Base-by-base conservation (phyloP, 1,140 invertebrate genomes). In the Phymastichus coffea region DNA sequence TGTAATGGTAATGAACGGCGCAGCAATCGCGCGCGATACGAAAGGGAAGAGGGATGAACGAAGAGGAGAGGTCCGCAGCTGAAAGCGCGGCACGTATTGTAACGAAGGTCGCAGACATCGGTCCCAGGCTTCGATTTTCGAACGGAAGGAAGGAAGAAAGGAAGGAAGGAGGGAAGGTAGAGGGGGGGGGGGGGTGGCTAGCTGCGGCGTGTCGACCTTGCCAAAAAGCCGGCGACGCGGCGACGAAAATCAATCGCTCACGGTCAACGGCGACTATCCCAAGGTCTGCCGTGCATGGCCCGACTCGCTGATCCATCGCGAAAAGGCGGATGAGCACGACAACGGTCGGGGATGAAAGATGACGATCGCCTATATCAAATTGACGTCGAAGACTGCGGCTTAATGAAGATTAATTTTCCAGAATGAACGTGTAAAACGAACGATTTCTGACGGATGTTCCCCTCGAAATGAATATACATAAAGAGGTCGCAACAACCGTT, bases 211-310 rank as follows among this genome's bases (percentile, higher is more conserved):
- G 19, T 23, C 12, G 25, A 23, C 19, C 22, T 30, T 12, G 7
- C 23, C 44, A 6, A 35, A 10, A 2, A 10, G 47, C 23, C 19
- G 22, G 6, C 19, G 10, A 20, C 23, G 12, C n/a, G 41, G 37
- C 44, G 20, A 40, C 35, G 44, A 49, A 57, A 57, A 57, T 57
- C 55, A 57, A 57, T 57, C 26, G 25, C 43, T 30, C 54, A 38
- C 12, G 44, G 33, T 37, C 28, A 35, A 14, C 3, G 2, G 7
- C 17, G 7, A 41, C 10, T 41, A 19, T 15, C 40, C 8, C 40
- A 15, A 12, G 7, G 14, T 22, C 19, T 37, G 26, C 23, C 12
- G 25, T n/a, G 15, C 35, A 47, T 40, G 44, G 44, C 9, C 43
- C 33, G 49, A 57, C 35, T 33, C 17, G 19, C 10, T 22, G 25